Evolutionary conservation across 2,888 invertebrate species (phyloP).

Genomic region (Baronia brevicornis): DNA sequence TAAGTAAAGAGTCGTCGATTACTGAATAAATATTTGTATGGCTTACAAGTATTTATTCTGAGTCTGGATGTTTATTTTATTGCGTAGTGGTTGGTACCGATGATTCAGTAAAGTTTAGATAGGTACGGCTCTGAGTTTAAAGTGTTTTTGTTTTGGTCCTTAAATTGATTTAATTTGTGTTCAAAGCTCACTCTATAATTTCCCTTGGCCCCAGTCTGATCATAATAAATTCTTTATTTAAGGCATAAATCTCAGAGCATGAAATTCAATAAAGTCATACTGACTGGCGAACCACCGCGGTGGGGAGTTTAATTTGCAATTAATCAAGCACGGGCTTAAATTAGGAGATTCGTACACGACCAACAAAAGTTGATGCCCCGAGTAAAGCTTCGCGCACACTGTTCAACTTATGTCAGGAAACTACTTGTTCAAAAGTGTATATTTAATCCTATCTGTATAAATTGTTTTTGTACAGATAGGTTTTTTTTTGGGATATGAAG

Average conservation of each 20-base stretch:
- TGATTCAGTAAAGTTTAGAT: no score
- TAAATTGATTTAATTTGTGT: slow-evolving; percentile 4
- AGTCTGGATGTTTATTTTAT: no score
- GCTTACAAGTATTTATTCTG: no score
- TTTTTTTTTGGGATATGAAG: no score
- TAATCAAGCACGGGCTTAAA: slow-evolving; percentile 61
- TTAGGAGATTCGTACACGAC: slow-evolving; percentile 57
- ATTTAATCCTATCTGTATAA: no score
- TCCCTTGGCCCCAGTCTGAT: slow-evolving; percentile 16
- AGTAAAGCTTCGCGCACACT: slow-evolving; percentile 22
- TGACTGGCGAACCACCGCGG: slow-evolving; percentile 54
- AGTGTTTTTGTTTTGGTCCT: no score
- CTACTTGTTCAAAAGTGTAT: no score
- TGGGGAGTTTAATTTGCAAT: slow-evolving; percentile 70
- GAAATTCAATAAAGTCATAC: slow-evolving; percentile 75
- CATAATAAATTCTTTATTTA: slow-evolving; percentile 62
- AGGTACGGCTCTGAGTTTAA: no score
- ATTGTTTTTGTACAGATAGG: no score
- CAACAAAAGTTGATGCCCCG: slow-evolving; percentile 46
- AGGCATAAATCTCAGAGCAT: slow-evolving; percentile 61
- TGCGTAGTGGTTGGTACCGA: no score
- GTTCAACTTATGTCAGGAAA: slow-evolving; percentile 8
- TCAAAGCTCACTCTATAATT: slow-evolving; percentile 10
- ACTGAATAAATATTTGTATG: no score
- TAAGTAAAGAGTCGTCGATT: no score